Percentiles rank a stretch among this genome's conserved stretches.
These are phyloP conservation scores for Chrysochloris asiatica DNA, from an alignment of 2,113 vertebrate species.

Conservation along the genomic window DNA sequence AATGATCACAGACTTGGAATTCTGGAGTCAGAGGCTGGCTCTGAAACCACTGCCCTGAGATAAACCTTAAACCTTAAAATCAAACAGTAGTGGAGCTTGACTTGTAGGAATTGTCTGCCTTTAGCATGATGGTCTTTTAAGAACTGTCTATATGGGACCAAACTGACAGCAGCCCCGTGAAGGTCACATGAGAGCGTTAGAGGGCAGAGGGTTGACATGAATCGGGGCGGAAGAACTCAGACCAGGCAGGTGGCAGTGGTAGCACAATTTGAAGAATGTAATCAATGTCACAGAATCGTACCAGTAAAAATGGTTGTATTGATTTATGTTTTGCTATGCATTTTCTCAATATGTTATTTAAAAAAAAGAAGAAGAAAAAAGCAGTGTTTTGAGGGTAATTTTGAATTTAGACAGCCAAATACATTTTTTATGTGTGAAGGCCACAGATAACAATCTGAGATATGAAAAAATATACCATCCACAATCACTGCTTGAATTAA, in stretches of 20 bases:
- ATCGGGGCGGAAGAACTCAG: background rate
- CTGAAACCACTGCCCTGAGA: background rate
- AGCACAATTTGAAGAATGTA: background rate
- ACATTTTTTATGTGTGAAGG: constrained; percentile 11
- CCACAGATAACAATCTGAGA: background rate
- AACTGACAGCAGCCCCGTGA: no score
- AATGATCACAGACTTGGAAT: background rate
- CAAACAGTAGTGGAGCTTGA: background rate
- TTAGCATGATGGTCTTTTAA: no score
- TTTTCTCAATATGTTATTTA: background rate
- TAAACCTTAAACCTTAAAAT: background rate
- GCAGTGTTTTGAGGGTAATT: constrained; percentile 35
- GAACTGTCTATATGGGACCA: no score
- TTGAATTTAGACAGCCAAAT: background rate
- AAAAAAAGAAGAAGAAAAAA: background rate
- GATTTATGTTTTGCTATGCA: background rate
- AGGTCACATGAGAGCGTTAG: no score
- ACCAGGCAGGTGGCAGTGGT: background rate
- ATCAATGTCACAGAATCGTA: background rate
- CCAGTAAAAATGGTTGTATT: background rate
- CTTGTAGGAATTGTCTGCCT: background rate
- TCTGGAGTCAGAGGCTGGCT: background rate
- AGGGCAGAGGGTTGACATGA: background rate
- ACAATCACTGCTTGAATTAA: background rate
- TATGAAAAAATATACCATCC: background rate